Base-by-base conservation (phyloP, 2,113 vertebrate species). In the Mellivora capensis region DNA sequence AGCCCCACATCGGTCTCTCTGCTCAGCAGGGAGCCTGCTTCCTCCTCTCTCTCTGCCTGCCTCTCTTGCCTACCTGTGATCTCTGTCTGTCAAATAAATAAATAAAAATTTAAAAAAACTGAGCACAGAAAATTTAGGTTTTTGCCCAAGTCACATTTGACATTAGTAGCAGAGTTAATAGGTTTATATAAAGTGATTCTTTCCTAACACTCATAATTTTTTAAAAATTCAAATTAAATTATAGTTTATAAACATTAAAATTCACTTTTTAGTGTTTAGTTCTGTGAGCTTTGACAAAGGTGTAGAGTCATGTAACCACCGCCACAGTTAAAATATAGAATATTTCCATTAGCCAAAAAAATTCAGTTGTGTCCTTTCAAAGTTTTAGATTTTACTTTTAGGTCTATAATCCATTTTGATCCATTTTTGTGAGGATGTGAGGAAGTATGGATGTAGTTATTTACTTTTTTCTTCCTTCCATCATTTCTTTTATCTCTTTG, bases 361-460 rank as follows among this genome's bases (percentile, higher is more conserved):
- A 64, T 44, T 54, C 20, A 59, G 10, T 52, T 42, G 15, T 13
- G 27, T 20, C 23, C 39, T 88, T 96, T 83, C 80, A 77, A 93
- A 79, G 27, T 57, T 96, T 97, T 94, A 77, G 57, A 37, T 97
- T 97, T 96, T 89, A 72, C 29, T 77, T 62, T 97, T 86, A 62
- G 25, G 9, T 82, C 49, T 85, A 12, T 94, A 72, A 83, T 86
- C 11, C 29, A 95, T 21, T 82, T 83, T 27, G n/a, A 5, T 42
- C 29, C 7, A 6, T 11, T 94, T 93, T 93, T 87, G 29, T 64
- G 25, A 92, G 74, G 4, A 3, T 67, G 1, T 94, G 44, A 93
- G 34, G 25, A 90, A 72, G 6, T 52, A 7, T 84, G 15, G 25
- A 49, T 81, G 37, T 80, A 71, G 2, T 83, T 89, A 67, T 79